These are phyloP conservation scores for Rhagoletis pomonella DNA, from an alignment of 1,140 invertebrate genomes.

Conservation along the genomic window DNA sequence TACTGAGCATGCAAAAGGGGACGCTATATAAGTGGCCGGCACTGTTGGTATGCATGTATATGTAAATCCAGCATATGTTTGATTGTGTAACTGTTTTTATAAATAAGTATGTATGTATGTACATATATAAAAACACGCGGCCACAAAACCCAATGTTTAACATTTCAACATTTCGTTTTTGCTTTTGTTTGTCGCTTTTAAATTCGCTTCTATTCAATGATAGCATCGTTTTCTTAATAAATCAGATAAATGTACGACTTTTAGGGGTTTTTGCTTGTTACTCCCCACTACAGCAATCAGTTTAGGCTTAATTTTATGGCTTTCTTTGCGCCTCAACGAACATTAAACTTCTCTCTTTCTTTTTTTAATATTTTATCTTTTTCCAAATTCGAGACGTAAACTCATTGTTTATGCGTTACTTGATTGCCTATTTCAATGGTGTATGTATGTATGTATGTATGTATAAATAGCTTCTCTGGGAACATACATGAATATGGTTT, in stretches of 20 bases:
- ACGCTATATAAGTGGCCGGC: no score
- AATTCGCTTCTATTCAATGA: not conserved
- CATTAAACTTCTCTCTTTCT: constrained; percentile 13
- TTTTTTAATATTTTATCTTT: constrained; percentile 43
- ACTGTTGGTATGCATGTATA: not conserved
- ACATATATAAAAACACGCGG: no score
- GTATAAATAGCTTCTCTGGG: no score
- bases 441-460: not conserved
- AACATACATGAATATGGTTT: no score
- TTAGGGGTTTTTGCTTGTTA: constrained; percentile 1
- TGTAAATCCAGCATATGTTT: not conserved
- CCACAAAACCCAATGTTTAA: no score
- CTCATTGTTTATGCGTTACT: constrained; percentile 23
- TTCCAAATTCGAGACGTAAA: constrained; percentile 24
- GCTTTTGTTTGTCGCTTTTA: not conserved
- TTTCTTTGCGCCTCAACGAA: constrained; percentile 46
- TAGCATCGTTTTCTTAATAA: constrained; percentile 10
- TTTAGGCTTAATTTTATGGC: constrained; percentile 46
- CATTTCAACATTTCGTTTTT: no score
- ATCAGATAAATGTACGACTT: constrained; percentile 40
- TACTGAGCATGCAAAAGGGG: no score
- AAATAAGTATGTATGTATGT: no score
- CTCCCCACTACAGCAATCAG: constrained; percentile 12
- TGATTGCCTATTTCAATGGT: not conserved
- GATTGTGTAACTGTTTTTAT: not conserved